Conservation (phyloP, 2,113 vertebrate genomes). For the Myiozetetes cayanensis region DNA sequence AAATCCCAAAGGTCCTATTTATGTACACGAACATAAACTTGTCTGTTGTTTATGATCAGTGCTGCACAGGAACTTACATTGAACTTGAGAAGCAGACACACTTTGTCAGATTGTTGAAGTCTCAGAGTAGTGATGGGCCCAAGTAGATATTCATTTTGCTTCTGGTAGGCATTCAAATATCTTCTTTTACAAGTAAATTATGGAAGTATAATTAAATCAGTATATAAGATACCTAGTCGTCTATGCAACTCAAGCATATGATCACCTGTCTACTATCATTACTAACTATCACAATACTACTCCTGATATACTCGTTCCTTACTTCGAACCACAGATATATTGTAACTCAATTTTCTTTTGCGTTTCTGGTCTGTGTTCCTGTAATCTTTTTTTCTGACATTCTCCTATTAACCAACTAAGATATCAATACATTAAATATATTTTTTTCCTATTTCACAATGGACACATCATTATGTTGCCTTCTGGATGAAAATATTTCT, state of each 20-base stretch:
- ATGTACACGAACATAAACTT: neutral
- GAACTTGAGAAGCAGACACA: conserved; percentile 7
- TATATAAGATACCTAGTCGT: neutral
- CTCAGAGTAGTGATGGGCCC: neutral
- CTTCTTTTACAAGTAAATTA: neutral
- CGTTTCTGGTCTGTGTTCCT: neutral
- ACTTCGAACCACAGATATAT: neutral
- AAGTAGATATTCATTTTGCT: neutral
- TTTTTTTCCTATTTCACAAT: neutral
- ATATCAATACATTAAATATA: neutral
- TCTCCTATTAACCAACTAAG: neutral
- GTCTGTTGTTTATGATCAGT: neutral
- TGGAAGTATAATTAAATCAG: neutral
- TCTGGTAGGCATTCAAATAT: neutral
- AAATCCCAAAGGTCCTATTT: conserved; percentile 10
- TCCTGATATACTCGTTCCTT: neutral
- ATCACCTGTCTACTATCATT: neutral
- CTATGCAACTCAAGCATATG: neutral
- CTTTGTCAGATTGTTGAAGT: neutral
- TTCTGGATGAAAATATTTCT: neutral
- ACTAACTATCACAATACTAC: neutral
- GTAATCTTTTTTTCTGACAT: neutral
- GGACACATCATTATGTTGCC: neutral
- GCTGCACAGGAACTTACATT: neutral
- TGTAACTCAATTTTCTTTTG: neutral